Base-by-base conservation (phyloP, 2,797 vertebrate species). In the Falco naumanni region DNA sequence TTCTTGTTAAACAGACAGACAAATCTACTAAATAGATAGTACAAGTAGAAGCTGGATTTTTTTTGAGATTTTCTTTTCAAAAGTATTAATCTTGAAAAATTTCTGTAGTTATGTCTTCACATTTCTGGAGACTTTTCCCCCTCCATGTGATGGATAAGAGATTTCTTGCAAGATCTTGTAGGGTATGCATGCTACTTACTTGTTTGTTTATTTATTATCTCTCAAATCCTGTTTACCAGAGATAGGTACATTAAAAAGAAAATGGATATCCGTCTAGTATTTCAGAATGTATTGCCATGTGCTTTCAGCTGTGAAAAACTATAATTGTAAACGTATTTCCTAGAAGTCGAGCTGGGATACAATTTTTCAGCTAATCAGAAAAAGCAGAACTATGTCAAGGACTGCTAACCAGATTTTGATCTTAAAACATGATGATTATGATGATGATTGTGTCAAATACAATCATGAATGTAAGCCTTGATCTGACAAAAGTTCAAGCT, bases 341-440 rank as follows among this genome's bases (percentile, higher is more conserved):
- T 95, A 43, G 84, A 97, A 96, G 87, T 96, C 84, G 77, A 97
- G 78, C 85, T 89, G 93, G 78, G 89, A 92, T 97, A 88, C 95
- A 98, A 96, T 98, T 97, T 98, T 95, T 95, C 56, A 97, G 48
- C 90, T 98, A 98, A 98, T 97, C 97, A 95, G 88, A 95, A 98
- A 96, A 97, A 98, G 79, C 95, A 97, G 95, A 96, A 87, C 86
- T 89, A 96, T 97, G 96, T 96, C 48, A 87, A 98, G 65, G 95
- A 94, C 96, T 98, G 97, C 95, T 97, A 98, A 88, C 51, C 79
- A 97, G 95, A 97, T 97, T 98, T 98, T 81, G 79, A 92, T 95
- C 92, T 95, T 96, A 97, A 96, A 94, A 96, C 97, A 95, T 89
- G 96, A 96, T 97, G 95, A 97, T 98, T 94, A 37, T 37, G 37